phyloP scores from a whole-genome alignment of 1,140 invertebrate species.

The Stegodyphus dumicola region DNA sequence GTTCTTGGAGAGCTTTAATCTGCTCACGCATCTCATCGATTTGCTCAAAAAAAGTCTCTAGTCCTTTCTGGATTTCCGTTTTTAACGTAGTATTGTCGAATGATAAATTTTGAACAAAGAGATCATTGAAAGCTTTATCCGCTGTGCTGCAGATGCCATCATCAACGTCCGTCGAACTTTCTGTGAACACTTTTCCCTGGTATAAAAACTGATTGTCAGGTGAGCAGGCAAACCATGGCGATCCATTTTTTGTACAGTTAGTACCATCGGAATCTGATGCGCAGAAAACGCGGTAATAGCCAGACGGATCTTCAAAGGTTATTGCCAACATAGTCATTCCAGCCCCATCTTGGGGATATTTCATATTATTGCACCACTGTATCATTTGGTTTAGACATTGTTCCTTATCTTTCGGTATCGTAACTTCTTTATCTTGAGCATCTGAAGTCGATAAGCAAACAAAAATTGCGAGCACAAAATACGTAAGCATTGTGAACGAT shows the following conservation, averaged over 20 bases:
- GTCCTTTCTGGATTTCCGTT: slow-evolving; percentile 1
- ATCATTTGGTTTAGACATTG: slow-evolving; percentile 25
- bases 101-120: slow-evolving; percentile 24
- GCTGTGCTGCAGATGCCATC: slow-evolving; percentile 30
- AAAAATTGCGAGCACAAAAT: background rate
- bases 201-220: slow-evolving; percentile 7
- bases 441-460: background rate
- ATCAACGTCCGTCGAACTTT: background rate
- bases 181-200: background rate
- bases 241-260: slow-evolving; percentile 37
- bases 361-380: slow-evolving; percentile 24
- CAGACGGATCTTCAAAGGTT: background rate
- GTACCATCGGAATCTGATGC: slow-evolving; percentile 25
- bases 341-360: slow-evolving; percentile 7
- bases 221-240: slow-evolving; percentile 23
- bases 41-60: slow-evolving; percentile 8
- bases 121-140: slow-evolving; percentile 40
- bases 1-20: background rate
- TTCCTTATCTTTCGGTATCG: background rate
- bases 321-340: slow-evolving; percentile 31
- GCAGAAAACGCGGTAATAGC: slow-evolving; percentile 3
- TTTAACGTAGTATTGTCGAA: background rate
- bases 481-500: background rate
- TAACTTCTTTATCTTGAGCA: background rate
- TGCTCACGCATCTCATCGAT: background rate